Base-by-base conservation (phyloP, 2,888 invertebrate genomes). In the Drosophila falleni region DNA sequence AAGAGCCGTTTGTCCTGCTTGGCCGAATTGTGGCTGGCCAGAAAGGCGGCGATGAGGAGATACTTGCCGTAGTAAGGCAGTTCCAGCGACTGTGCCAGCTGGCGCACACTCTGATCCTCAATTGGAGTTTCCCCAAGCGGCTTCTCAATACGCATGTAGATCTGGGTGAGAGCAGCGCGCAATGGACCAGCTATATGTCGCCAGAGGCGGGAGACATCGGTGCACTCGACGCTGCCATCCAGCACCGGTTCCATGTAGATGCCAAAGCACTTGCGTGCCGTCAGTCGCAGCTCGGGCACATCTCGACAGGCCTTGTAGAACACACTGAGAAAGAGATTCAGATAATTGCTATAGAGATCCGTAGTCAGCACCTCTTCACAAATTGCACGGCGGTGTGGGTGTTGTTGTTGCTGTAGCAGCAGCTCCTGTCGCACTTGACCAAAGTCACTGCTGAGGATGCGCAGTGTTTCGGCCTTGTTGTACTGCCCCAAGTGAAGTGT, bases 1-100 rank as follows among this genome's bases (percentile, higher is more conserved):
- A 98, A 98, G 47, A 98, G 93, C 50, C 96, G 93, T 89, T 96
- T 97, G 91, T 98, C 98, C 79, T 97, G 96, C 81, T 96, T 97
- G 0, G 96, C 95, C 1, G 98, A 97, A 92, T 98, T 98, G 91
- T 98, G 97, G 35, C 98, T 98, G 0, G 98, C 98, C 69, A 98
- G 93, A 91, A 97, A 98, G 0, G 98, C 96, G 8, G 98, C 97
- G 29, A 98, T 96, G 3, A 98, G 93, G 37, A 98, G 93, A 91
- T 95, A 98, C 92, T 98, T 98, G 0, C 97, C 96, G 92, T 97
- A 98, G 90, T 95, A 97, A 0, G 98, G 98, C 4, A 98, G 90
- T 87, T 97, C 97, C 35, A 97, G 94, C 56, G 95, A 95, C 74
- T 95, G 95, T 0, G 95, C 95, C 80, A 95, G 93, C 31, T 94